Base-by-base conservation (phyloP, 2,888 invertebrate genomes). In the Idaea straminata region DNA sequence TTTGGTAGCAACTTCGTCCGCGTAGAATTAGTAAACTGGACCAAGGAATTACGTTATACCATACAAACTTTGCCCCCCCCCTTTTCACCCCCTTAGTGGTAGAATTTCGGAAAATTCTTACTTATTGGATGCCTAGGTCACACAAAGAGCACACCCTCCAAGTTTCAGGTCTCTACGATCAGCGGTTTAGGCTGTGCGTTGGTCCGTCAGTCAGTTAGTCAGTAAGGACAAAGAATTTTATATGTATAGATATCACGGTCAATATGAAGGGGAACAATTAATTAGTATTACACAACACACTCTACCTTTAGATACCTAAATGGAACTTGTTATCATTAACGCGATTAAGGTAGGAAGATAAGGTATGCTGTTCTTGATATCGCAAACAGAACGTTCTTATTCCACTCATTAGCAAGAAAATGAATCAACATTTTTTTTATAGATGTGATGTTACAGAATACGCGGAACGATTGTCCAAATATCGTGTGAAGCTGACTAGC, bases 341-440 rank as follows among this genome's bases (percentile, higher is more conserved):
- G 78, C 75, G 79, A 83, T 85, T 83, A 72, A 81, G 72, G 72
- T 76, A 80, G 73, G 62, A 74, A 74, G 86, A 86, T 87, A 86
- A 86, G 81, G 68, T 75, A 74, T 73, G 72, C 72, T 77, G 75
- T 80, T 80, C 75, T 69, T 70, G 74, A 74, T 79, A 77, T 75
- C 68, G 69, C 69, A 66, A 72, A 73, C 74, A 69, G 69, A 67
- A 70, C 75, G 72, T 75, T 74, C 75, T 70, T 67, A 67, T 62
- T 69, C 62, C 63, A 69, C 64, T 72, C 69, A 71, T 70, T 72
- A 73, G 61, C 57, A 59, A 62, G 62, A 73, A 71, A 61, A 66
- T 73, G 68, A 75, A 72, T 72, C 68, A 76, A 72, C 63, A 60
- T 59, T 72, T 66, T n/a, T 57, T 67, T 69, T 66, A 67, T 34